Conservation (phyloP, 2,797 vertebrate species). For the Poeciliopsis infans region DNA sequence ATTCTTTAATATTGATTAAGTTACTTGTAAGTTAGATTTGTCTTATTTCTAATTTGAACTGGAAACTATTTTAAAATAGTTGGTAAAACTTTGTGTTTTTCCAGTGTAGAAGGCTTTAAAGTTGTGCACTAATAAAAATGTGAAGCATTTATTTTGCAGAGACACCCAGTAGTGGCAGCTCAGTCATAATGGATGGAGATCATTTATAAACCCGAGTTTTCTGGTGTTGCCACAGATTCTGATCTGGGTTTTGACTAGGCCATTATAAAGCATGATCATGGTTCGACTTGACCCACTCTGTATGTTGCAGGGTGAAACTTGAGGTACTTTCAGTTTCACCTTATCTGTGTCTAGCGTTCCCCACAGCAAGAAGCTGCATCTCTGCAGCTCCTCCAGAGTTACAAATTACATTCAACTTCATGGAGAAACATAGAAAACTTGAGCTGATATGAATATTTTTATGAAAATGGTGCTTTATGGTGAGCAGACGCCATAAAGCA, state of each 20-base stretch:
- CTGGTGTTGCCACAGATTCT: neutral
- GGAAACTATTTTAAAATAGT: too few species aligned
- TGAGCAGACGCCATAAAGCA: conserved; percentile 51
- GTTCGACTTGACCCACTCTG: neutral
- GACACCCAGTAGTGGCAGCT: neutral
- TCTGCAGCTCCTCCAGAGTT: neutral
- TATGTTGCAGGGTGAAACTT: neutral
- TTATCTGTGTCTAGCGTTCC: too few species aligned
- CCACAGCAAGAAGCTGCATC: neutral
- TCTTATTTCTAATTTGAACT: too few species aligned
- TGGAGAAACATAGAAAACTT: neutral
- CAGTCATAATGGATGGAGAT: neutral
- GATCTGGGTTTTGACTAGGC: neutral
- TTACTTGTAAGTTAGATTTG: too few species aligned
- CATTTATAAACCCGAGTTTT: neutral
- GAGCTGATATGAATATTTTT: neutral
- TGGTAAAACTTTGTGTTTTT: too few species aligned
- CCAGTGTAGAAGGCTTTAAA: neutral
- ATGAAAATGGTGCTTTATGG: conserved; percentile 4
- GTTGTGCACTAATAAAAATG: neutral
- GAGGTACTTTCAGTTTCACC: neutral
- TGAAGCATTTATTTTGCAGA: neutral
- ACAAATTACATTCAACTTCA: neutral
- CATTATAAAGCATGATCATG: neutral
- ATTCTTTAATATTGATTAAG: too few species aligned